phyloP scores from a whole-genome alignment of 2,888 invertebrate species.

The Ceramica pisi region DNA sequence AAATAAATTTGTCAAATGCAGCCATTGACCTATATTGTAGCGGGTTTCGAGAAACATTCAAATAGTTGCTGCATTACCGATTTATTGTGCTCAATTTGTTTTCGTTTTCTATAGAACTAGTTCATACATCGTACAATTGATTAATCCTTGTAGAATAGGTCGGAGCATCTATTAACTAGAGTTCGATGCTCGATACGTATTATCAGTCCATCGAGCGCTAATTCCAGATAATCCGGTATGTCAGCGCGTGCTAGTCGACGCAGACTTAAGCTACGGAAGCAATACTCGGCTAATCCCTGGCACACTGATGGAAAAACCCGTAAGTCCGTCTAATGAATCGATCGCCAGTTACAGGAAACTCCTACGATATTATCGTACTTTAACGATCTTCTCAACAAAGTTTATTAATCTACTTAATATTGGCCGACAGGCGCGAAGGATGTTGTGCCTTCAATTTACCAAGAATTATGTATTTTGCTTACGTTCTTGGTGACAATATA shows the following conservation, averaged over 20 bases:
- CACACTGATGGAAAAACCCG: conserved; percentile 62
- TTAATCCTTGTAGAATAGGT: conserved; percentile 20
- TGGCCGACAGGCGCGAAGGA: conserved; percentile 44
- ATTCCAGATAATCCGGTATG: conserved; percentile 67
- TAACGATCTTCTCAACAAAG: conserved; percentile 59
- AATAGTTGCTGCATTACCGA: conserved; percentile 24
- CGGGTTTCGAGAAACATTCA: conserved; percentile 9
- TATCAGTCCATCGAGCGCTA: conserved; percentile 66
- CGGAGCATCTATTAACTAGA: conserved; percentile 14
- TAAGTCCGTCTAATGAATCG: conserved; percentile 65
- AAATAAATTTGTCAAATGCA: conserved; percentile 59
- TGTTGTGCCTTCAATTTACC: conserved; percentile 44
- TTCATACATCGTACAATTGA: conserved; percentile 4
- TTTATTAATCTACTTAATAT: conserved; percentile 64
- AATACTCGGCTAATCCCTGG: conserved; percentile 65
- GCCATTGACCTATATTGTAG: conserved; percentile 44
- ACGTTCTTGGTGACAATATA: conserved; percentile 44
- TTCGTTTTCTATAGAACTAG: neutral
- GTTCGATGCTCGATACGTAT: conserved; percentile 59
- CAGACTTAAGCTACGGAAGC: conserved; percentile 61
- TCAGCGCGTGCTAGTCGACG: conserved; percentile 47
- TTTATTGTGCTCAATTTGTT: conserved; percentile 1
- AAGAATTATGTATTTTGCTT: conserved; percentile 49
- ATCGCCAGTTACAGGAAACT: conserved; percentile 65
- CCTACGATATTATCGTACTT: conserved; percentile 60